Percentiles rank a stretch among this genome's conserved stretches.
These are phyloP conservation scores for Drosophila multiciliata DNA, from an alignment of 2,888 invertebrate species.

Conservation along the genomic window DNA sequence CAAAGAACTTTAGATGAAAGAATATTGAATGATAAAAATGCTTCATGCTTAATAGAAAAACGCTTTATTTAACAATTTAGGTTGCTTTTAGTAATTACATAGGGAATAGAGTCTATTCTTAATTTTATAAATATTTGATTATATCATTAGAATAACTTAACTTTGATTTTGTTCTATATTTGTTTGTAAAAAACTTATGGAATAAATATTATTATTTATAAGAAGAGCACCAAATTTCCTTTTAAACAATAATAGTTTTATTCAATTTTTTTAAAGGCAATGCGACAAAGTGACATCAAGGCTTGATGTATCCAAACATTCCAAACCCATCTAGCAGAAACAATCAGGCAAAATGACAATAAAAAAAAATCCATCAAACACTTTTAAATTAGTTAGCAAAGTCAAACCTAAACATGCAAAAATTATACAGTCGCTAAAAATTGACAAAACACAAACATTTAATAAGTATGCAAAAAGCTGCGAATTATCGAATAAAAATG, in stretches of 20 bases:
- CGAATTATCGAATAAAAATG: conserved; percentile 30
- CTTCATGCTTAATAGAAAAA: not conserved
- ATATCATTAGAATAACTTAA: not conserved
- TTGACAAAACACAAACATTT: conserved; percentile 38
- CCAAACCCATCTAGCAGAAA: conserved; percentile 39
- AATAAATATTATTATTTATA: no score
- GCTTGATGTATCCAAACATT: conserved; percentile 13
- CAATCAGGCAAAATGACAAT: conserved; percentile 60
- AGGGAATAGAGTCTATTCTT: not conserved
- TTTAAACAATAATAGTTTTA: not conserved
- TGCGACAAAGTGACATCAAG: not conserved
- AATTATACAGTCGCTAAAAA: conserved; percentile 55
- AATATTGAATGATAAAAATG: not conserved
- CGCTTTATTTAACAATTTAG: not conserved
- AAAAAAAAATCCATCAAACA: conserved; percentile 60
- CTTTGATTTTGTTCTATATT: not conserved
- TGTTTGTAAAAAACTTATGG: not conserved
- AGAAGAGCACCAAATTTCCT: not conserved
- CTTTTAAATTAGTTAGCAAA: conserved; percentile 48
- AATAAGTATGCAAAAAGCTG: conserved; percentile 31
- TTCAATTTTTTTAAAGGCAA: not conserved
- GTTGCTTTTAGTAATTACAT: not conserved
- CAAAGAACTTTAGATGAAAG: not conserved
- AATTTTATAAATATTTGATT: not conserved
- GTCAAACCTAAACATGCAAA: conserved; percentile 68